Conservation (phyloP, 30 jellyfish, hydroid and myxozoan species). For the Hydra vulgaris region DNA sequence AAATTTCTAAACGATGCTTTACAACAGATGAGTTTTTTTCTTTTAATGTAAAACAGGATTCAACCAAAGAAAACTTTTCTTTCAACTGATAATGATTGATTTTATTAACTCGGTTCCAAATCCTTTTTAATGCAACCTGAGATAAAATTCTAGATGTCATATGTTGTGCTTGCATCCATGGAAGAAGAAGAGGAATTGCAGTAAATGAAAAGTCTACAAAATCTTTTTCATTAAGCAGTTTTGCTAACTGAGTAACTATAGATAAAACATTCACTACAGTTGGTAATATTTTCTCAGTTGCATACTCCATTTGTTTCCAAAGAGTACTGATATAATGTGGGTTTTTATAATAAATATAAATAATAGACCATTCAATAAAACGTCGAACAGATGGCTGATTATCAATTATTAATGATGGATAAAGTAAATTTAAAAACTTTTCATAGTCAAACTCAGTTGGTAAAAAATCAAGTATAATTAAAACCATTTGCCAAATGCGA, state of each 20-base stretch:
- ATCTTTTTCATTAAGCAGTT: conserved; percentile 27
- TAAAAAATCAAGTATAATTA: conserved; percentile 27
- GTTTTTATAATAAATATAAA: conserved; percentile 19
- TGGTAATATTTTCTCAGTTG: conserved; percentile 54
- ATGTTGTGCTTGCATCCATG: conserved; percentile 94
- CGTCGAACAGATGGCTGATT: conserved; percentile 85
- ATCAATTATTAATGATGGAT: conserved; percentile 28
- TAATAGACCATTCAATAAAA: conserved; percentile 66
- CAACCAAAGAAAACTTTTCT: conserved; percentile 24
- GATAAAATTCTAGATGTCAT: conserved; percentile 81
- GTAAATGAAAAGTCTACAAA: conserved; percentile 41
- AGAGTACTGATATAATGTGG: conserved; percentile 26
- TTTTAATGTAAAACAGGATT: conserved; percentile 36
- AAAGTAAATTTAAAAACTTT: conserved; percentile 11
- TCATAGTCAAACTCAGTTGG: conserved; percentile 17
- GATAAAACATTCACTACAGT: conserved; percentile 54
- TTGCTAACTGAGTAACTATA: conserved; percentile 42
- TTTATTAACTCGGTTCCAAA: conserved; percentile 52
- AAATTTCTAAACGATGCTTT: conserved; percentile 37
- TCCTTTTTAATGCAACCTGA: conserved; percentile 36
- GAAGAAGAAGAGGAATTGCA: conserved; percentile 45
- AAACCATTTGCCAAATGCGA: conserved; percentile 72
- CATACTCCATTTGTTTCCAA: conserved; percentile 52
- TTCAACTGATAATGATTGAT: conserved; percentile 17
- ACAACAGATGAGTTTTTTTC: conserved; percentile 68